Evolutionary conservation across 2,888 invertebrate species (phyloP).

Genomic region (Tetrapedia diversipes): DNA sequence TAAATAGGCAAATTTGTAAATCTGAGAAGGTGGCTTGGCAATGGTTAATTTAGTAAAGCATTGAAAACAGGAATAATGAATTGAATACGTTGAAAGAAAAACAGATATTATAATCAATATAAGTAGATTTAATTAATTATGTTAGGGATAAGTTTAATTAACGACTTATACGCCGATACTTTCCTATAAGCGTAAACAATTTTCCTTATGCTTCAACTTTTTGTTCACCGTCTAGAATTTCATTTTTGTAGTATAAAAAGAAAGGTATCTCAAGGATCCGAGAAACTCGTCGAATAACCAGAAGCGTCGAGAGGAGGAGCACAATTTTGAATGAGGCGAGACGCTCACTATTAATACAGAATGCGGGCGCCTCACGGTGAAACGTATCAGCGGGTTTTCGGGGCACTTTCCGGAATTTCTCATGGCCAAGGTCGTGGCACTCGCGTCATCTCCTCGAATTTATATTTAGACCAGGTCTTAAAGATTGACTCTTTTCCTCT

Average conservation of each 20-base stretch:
- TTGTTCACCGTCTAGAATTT: too few relatives aligned
- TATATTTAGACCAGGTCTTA: slow-evolving; percentile 61
- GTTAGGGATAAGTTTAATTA: too few relatives aligned
- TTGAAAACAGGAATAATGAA: too few relatives aligned
- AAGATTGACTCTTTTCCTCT: slow-evolving; percentile 45
- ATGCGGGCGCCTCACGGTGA: slow-evolving; percentile 24
- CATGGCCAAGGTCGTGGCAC: slow-evolving; percentile 79
- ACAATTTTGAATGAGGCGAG: not conserved
- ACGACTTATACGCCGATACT: too few relatives aligned
- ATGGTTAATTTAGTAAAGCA: too few relatives aligned
- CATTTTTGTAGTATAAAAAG: not conserved
- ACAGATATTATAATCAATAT: too few relatives aligned
- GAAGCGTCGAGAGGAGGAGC: not conserved
- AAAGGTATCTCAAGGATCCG: not conserved
- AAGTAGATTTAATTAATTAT: too few relatives aligned
- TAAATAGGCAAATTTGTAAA: too few relatives aligned
- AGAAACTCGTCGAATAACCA: not conserved
- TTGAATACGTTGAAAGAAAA: too few relatives aligned
- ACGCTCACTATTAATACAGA: slow-evolving; percentile 13
- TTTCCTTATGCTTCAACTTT: too few relatives aligned
- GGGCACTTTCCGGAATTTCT: slow-evolving; percentile 78
- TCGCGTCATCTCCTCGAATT: slow-evolving; percentile 71
- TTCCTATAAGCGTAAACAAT: too few relatives aligned
- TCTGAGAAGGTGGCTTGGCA: too few relatives aligned
- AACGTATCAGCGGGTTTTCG: slow-evolving; percentile 55